Evolutionary conservation across 2,888 invertebrate species (phyloP), one percentile per base, ranked within the genome.

Genomic region (Melipona bicolor): DNA sequence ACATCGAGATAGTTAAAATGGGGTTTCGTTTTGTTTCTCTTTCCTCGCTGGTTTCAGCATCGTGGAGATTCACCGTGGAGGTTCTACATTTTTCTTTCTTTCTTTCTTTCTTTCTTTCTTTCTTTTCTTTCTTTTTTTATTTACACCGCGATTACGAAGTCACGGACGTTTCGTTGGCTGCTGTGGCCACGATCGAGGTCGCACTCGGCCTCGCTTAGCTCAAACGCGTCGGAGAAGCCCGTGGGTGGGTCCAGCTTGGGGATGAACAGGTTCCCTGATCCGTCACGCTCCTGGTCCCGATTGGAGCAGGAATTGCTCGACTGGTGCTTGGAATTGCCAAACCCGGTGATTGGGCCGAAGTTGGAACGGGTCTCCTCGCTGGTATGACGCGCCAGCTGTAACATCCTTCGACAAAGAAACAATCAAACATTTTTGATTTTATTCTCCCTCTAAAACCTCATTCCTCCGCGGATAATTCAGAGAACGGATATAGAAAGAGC

Each of bases 211-310:
- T 96, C 96, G 92, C 93, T 94, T 92, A 94, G 88, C 94, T 94
- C 94, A 94, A 94, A 92, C 93, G 94, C 91, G 95, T 98, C 98
- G 91, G 98, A 97, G 96, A 98, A 98, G 88, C 98, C 96, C 92
- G 97, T 96, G 92, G 98, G 98, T 92, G 98, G 98, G 95, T 98
- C 94, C 94, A 94, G 88, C 91, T 94, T 94, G 94, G 94, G 93
- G 94, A 94, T 88, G 94, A 94, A 94, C 94, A 94, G 85, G 92
- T 90, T 92, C 93, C 94, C 93, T 92, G 94, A 92, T 94, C 94
- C 94, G 92, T 94, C 94, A 91, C 94, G 93, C 88, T 93, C 93
- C 93, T 92, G 94, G 89, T 93, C 93, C 93, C 93, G 91, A 92
- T 89, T 90, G 93, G 90, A 84, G 92, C 90, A 90, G 88, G 90